Percentiles rank a stretch among this genome's conserved stretches.
Conservation (phyloP, 64 coral and sea anemone genomes). For the Trachythela sp. region DNA sequence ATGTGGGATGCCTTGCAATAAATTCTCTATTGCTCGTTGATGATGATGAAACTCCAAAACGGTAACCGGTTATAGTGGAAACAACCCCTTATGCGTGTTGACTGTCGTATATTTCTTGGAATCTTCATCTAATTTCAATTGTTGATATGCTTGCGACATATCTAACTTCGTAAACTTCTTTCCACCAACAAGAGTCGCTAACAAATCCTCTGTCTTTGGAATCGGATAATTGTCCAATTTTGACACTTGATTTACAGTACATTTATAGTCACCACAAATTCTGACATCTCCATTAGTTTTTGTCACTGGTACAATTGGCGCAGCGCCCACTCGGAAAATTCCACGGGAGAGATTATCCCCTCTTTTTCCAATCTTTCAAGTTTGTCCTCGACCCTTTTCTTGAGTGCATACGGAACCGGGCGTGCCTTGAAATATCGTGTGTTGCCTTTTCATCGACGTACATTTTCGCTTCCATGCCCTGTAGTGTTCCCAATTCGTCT, state of each 20-base stretch:
- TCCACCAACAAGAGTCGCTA: slow-evolving; percentile 22
- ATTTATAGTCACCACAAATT: slow-evolving; percentile 65
- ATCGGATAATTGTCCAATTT: too few relatives aligned
- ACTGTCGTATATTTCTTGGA: slow-evolving; percentile 46
- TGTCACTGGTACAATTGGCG: slow-evolving; percentile 38
- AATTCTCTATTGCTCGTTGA: slow-evolving; percentile 35
- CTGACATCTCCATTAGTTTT: slow-evolving; percentile 39
- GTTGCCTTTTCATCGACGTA: slow-evolving; percentile 45
- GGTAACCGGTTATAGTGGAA: slow-evolving; percentile 31
- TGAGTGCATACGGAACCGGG: slow-evolving; percentile 45
- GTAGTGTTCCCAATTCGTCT: slow-evolving; percentile 30
- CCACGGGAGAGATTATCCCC: slow-evolving; percentile 42
- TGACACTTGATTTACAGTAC: slow-evolving; percentile 27
- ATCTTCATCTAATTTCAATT: slow-evolving; percentile 36
- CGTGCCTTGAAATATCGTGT: slow-evolving; percentile 47
- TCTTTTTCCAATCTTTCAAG: slow-evolving; percentile 36
- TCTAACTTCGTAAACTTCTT: slow-evolving; percentile 49
- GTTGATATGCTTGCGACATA: too few relatives aligned
- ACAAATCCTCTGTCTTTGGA: slow-evolving; percentile 42
- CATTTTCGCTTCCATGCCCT: slow-evolving; percentile 49
- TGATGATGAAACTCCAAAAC: slow-evolving; percentile 46
- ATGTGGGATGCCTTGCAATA: not conserved
- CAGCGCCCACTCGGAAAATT: slow-evolving; percentile 56
- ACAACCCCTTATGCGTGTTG: slow-evolving; percentile 55
- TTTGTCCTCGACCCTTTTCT: slow-evolving; percentile 27